Percentiles rank a stretch among this genome's conserved stretches.
These are phyloP conservation scores for Drosophila equinoxialis DNA, from an alignment of 1,140 invertebrate species.

Conservation along the genomic window DNA sequence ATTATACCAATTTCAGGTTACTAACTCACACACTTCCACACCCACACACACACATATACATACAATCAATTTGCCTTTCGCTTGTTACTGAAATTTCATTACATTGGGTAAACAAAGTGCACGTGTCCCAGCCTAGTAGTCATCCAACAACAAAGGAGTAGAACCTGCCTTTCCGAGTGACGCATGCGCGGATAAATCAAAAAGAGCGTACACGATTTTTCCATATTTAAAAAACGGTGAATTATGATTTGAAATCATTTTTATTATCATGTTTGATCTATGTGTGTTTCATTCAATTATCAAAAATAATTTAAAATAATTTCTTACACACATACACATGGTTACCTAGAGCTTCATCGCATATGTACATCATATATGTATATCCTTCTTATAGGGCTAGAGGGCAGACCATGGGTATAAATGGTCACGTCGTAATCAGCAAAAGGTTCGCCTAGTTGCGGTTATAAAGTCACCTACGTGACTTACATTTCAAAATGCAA, in stretches of 20 bases:
- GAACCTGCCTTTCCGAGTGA: neutral
- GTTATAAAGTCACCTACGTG: slow-evolving; percentile 71
- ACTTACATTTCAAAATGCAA: slow-evolving; percentile 50
- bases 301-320: slow-evolving; percentile 80
- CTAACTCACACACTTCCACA: neutral
- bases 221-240: slow-evolving; percentile 37
- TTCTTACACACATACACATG: slow-evolving; percentile 37
- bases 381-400: neutral
- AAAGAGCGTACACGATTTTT: slow-evolving; percentile 49
- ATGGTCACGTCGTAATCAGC: slow-evolving; percentile 77
- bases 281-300: slow-evolving; percentile 73
- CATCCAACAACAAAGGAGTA: neutral
- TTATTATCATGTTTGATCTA: slow-evolving; percentile 44
- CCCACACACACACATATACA: neutral
- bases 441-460: slow-evolving; percentile 78
- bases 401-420: slow-evolving; percentile 6
- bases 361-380: slow-evolving; percentile 9
- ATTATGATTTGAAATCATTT: slow-evolving; percentile 62
- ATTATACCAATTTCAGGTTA: slow-evolving; percentile 64
- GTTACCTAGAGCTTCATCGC: neutral
- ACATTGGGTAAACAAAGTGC: slow-evolving; percentile 77
- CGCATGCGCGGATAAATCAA: slow-evolving; percentile 71
- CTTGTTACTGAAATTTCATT: slow-evolving; percentile 77
- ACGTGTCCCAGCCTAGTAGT: slow-evolving; percentile 46
- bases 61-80: slow-evolving; percentile 50